A percentile compares a stretch with the other conserved stretches of the same genome.
Conservation (phyloP, 2,888 invertebrate genomes). For the Melanargia galathea region DNA sequence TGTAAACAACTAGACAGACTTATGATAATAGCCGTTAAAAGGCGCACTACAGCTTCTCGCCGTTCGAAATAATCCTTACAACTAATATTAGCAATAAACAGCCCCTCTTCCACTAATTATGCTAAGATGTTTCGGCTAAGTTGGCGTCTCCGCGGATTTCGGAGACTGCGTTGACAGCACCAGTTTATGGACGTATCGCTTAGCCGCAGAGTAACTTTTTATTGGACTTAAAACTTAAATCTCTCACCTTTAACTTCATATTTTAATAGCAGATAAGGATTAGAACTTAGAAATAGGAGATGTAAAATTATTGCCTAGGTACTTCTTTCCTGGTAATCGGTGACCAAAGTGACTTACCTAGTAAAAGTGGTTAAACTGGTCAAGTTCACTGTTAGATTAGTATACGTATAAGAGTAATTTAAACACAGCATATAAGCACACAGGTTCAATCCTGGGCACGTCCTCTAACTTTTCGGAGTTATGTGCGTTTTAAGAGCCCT, state of each 20-base stretch:
- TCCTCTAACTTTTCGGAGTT: too few species aligned
- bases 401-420: too few species aligned
- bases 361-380: too few species aligned
- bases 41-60: slow-evolving; percentile 48
- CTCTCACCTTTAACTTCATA: background rate
- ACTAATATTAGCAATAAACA: slow-evolving; percentile 81
- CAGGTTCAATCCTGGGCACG: too few species aligned
- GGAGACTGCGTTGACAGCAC: slow-evolving; percentile 53
- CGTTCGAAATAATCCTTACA: slow-evolving; percentile 74
- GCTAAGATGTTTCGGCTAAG: slow-evolving; percentile 70
- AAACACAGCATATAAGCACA: too few species aligned
- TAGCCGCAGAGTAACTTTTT: slow-evolving; percentile 17
- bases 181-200: slow-evolving; percentile 36
- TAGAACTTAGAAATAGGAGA: too few species aligned
- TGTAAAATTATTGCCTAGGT: too few species aligned
- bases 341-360: too few species aligned
- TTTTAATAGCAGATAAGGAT: background rate
- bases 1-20: slow-evolving; percentile 47
- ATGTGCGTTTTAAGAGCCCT: too few species aligned
- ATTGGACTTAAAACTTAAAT: slow-evolving; percentile 1
- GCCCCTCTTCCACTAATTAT: slow-evolving; percentile 76
- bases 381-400: too few species aligned
- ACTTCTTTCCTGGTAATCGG: too few species aligned
- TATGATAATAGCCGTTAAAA: slow-evolving; percentile 67
- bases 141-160: slow-evolving; percentile 65